Evolutionary conservation across 92 coral and sea anemone species (phyloP).

Genomic region (Epizoanthus scotinus): DNA sequence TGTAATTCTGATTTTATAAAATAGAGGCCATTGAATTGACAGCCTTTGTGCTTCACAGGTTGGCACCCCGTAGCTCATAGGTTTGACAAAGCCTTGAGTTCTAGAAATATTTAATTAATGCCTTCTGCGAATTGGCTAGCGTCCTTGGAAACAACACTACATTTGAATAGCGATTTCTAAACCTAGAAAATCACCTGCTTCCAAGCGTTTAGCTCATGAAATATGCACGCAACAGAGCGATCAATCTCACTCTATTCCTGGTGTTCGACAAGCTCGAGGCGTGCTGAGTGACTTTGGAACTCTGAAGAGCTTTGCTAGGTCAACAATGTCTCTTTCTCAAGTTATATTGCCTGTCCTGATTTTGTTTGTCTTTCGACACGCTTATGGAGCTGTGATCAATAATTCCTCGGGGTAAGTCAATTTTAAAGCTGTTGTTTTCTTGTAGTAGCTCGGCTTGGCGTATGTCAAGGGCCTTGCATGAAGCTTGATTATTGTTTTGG

Average conservation of each 20-base stretch:
- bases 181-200: slow-evolving; percentile 34
- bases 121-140: slow-evolving; percentile 19
- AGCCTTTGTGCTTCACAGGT: slow-evolving; percentile 1
- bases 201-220: slow-evolving; percentile 11
- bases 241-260: neutral
- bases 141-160: slow-evolving; percentile 19
- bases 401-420: slow-evolving; percentile 7
- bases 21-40: slow-evolving; percentile 7
- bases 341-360: neutral
- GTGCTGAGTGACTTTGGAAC: slow-evolving; percentile 41
- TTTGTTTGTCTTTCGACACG: neutral
- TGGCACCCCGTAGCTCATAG: slow-evolving; percentile 33
- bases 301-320: neutral
- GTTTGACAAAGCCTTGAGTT: slow-evolving; percentile 17
- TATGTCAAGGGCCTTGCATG: neutral
- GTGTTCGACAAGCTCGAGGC: neutral
- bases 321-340: neutral
- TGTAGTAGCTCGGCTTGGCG: too few species aligned
- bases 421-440: neutral
- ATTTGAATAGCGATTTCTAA: slow-evolving; percentile 32
- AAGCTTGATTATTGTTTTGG: neutral
- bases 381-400: neutral
- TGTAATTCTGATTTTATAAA: slow-evolving; percentile 21
- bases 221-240: slow-evolving; percentile 26
- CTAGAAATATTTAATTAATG: slow-evolving; percentile 31